Evolutionary conservation across 2,113 vertebrate genomes (phyloP).

Genomic region (Tringa solitaria): DNA sequence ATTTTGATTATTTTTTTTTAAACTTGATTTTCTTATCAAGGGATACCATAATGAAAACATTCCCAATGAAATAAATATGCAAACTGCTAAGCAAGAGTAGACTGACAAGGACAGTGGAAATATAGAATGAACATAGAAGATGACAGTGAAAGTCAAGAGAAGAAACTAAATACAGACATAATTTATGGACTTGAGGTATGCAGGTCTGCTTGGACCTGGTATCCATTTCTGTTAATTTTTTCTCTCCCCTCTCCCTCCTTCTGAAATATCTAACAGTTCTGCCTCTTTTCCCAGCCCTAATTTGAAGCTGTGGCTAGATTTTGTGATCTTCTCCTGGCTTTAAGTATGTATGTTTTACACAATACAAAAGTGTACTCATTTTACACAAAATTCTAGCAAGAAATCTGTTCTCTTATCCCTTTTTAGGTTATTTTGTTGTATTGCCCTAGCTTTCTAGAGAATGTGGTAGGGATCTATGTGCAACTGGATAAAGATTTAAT

Average conservation of each 20-base stretch:
- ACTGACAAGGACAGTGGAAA: neutral
- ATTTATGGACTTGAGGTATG: neutral
- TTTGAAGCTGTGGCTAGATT: neutral
- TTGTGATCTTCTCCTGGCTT: neutral
- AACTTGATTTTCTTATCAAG: neutral
- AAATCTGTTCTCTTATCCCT: neutral
- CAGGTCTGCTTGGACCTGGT: neutral
- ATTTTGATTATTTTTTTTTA: neutral
- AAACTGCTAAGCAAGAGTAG: neutral
- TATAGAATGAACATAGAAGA: neutral
- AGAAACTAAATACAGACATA: neutral
- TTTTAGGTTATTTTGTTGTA: neutral
- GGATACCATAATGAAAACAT: neutral
- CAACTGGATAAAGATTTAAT: neutral
- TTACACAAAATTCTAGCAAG: neutral
- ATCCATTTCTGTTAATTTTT: neutral
- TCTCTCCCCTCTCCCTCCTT: fast-evolving
- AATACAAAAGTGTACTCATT: neutral
- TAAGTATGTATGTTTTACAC: neutral
- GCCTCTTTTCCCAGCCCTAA: neutral
- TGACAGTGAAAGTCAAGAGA: neutral
- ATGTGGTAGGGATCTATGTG: neutral
- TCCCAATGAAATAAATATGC: neutral
- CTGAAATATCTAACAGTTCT: neutral
- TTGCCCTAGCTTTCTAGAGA: neutral